Percentiles rank a stretch among this genome's conserved stretches.
These are phyloP conservation scores for Parazoanthus darwini DNA, from an alignment of 92 coral and sea anemone genomes.

Conservation along the genomic window DNA sequence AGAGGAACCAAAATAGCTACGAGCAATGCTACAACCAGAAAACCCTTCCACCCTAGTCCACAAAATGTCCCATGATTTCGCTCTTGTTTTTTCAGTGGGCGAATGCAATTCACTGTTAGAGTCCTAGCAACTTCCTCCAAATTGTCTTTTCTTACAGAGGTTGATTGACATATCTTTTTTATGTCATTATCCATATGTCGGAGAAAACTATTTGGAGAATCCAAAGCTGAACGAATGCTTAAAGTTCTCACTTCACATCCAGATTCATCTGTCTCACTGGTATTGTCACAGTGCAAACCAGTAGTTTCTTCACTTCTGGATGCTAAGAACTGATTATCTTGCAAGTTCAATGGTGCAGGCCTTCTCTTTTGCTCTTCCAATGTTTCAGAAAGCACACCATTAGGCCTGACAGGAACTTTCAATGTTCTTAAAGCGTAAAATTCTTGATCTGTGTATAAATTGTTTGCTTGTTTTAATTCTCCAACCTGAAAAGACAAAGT, in stretches of 20 bases:
- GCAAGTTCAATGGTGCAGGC: conserved; percentile 65
- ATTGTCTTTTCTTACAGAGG: conserved; percentile 73
- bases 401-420: conserved; percentile 91
- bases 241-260: conserved; percentile 77
- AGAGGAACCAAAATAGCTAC: conserved; percentile 78
- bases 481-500: conserved; percentile 67
- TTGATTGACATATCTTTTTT: conserved; percentile 85
- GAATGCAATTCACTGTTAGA: conserved; percentile 91
- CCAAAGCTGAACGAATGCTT: conserved; percentile 86
- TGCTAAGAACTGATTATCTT: conserved; percentile 35
- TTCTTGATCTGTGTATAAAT: conserved; percentile 94
- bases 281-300: conserved; percentile 47
- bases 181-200: conserved; percentile 94
- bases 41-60: conserved; percentile 96
- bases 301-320: conserved; percentile 48
- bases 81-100: conserved; percentile 79
- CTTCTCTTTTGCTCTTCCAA: conserved; percentile 65
- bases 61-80: conserved; percentile 81
- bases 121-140: conserved; percentile 86
- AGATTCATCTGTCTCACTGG: conserved; percentile 48
- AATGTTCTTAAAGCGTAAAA: conserved; percentile 89
- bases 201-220: conserved; percentile 89
- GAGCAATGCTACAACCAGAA: conserved; percentile 61
- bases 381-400: conserved; percentile 85
- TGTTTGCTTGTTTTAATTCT: conserved; percentile 84